Base-by-base conservation (phyloP, 2,888 invertebrate species). In the Helleia helle region DNA sequence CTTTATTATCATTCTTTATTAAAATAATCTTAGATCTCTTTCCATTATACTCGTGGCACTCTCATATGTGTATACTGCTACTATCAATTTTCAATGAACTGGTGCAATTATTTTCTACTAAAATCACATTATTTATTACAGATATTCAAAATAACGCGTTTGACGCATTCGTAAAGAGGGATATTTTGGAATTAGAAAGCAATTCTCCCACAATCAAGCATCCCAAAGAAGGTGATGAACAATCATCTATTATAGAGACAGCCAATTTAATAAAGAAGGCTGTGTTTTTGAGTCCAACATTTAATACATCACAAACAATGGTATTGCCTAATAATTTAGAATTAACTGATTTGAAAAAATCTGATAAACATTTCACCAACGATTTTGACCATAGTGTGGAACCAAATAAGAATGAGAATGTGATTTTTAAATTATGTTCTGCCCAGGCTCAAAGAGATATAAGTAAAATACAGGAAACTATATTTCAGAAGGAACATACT, bases 241-340 rank as follows among this genome's bases (percentile, higher is more conserved):
- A 61, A 27, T 52, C 71, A 40, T 75, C 76, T 39, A 71, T 80
- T 43, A 60, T 73, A 48, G 67, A 81, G 67, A 84, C 81, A 41
- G 79, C 76, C 43, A 65, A 51, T 51, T 65, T 81, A 43, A 74
- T 81, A 72, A 80, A 68, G 52, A 62, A 65, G 39, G 77, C 81
- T 9, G 66, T 83, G 22, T 67, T 79, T 45, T 59, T 83, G 42
- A 83, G 83, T 51, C 79, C 81, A 15, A 71, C 77, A 25, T 79
- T 79, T 61, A 50, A 58, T 40, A 54, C 64, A 29, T 49, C 56
- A 15, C 44, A 53, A 43, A 34, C 55, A 36, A 58, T 60, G 58
- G 46, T 48, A 6, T 54, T 53, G 49, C 28, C 58, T 37, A 39
- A 47, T 44, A 38, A 38, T 13, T 30, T 42, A 24, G 25, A 28